Evolutionary conservation across 2,888 invertebrate genomes (phyloP), one percentile per base, ranked within the genome.

Genomic region (Gortyna flavago): DNA sequence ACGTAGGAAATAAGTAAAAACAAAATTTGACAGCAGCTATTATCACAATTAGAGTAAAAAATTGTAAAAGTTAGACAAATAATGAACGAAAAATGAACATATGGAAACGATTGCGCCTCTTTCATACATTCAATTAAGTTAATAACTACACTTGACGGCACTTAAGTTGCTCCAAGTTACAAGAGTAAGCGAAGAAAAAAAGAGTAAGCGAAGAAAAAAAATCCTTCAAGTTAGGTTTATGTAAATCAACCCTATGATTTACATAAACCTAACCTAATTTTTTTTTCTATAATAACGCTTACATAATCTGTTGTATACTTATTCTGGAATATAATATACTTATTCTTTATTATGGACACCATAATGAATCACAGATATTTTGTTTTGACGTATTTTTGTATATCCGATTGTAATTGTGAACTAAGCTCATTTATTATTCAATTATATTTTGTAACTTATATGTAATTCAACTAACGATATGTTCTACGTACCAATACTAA

Each of bases 81-180:
- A n/a, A n/a, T n/a, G n/a, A n/a, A n/a, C n/a, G n/a, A n/a, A n/a
- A n/a, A n/a, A 89, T 85, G 88, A 84, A 84, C 89, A 88, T 75
- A 91, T 92, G 89, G 90, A 90, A 93, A 92, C 90, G 87, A 90
- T 87, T 89, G 90, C 85, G 85, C 90, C 87, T 91, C 92, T 91
- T 91, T 90, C 93, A 91, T 92, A 93, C 90, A 90, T 91, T 90
- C 88, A 86, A 92, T 89, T 90, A 90, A 92, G 90, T 92, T 93
- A 92, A 93, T 93, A 93, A 91, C 89, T 87, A 89, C 90, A 91
- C 91, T 93, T 91, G 89, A 86, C 82, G 75, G 87, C 79, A 85
- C 74, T 66, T 44, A 64, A 41, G 70, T 62, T 73, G 80, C 86
- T 78, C 21, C 65, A 90, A 91, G 83, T 80, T 65, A 85, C 25